phyloP scores from a whole-genome alignment of 1,140 invertebrate species.

The Drosophila nigromelanica region DNA sequence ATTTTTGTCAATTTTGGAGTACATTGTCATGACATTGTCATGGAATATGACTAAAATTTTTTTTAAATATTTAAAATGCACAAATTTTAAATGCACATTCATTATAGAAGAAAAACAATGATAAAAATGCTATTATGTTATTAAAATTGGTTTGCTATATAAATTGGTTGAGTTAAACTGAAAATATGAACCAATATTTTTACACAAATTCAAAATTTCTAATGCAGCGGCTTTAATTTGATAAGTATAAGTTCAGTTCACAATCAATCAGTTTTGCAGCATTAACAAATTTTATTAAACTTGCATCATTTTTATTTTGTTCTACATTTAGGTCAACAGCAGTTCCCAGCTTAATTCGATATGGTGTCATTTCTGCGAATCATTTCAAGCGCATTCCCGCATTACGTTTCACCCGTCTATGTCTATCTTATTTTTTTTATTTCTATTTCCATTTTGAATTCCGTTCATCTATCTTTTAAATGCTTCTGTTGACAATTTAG shows the following conservation, averaged over 20 bases:
- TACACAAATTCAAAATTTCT: too few species aligned
- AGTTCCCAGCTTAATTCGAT: constrained; percentile 31
- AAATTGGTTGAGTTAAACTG: too few species aligned
- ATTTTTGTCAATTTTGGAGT: too few species aligned
- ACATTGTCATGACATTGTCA: too few species aligned
- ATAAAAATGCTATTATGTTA: too few species aligned
- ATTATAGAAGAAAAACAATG: too few species aligned
- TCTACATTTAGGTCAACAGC: constrained; percentile 14
- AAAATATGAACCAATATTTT: too few species aligned
- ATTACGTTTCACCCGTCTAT: background rate
- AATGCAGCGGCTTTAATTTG: background rate
- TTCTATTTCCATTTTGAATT: constrained; percentile 13
- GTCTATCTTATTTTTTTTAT: background rate
- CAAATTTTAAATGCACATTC: too few species aligned
- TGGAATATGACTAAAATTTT: too few species aligned
- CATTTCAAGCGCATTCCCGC: background rate
- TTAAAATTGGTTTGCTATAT: too few species aligned
- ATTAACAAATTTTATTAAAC: constrained; percentile 21
- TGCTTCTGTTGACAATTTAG: constrained; percentile 49
- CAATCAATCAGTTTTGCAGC: constrained; percentile 39
- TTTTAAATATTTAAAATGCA: too few species aligned
- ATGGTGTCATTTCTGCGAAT: constrained; percentile 13
- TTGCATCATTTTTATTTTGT: background rate
- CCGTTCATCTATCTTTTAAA: constrained; percentile 33
- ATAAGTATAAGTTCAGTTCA: background rate